These are phyloP conservation scores for Numenius arquata DNA, from an alignment of 2,113 vertebrate species.

Conservation along the genomic window DNA sequence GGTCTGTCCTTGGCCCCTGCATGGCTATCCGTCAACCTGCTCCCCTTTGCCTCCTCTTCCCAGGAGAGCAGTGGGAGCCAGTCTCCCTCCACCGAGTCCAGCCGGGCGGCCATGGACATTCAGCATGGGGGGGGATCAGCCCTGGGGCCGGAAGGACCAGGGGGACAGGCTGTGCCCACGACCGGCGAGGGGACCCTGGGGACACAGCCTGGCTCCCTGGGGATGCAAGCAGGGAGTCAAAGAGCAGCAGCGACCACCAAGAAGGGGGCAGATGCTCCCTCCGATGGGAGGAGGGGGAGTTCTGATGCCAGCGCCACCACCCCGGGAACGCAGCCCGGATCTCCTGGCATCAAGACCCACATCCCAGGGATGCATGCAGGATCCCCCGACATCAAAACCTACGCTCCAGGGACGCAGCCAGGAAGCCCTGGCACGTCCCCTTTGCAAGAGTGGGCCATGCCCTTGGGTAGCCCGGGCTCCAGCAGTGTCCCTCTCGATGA, in stretches of 20 bases:
- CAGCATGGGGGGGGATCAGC: accelerated
- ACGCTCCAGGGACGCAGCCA: too few relatives aligned
- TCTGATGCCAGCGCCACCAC: neutral
- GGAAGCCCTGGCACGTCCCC: neutral
- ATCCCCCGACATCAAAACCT: too few relatives aligned
- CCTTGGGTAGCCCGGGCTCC: too few relatives aligned
- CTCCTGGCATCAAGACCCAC: too few relatives aligned
- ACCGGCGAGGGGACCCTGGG: neutral
- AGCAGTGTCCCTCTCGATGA: neutral
- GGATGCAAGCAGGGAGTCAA: too few relatives aligned
- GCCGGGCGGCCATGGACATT: neutral
- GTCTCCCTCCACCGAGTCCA: neutral
- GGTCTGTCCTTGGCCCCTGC: neutral
- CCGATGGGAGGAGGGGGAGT: neutral
- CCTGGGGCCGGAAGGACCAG: neutral
- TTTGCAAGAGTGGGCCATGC: neutral
- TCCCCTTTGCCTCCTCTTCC: neutral
- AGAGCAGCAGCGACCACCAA: neutral
- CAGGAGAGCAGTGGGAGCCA: neutral
- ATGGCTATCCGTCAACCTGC: neutral
- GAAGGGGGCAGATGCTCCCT: neutral
- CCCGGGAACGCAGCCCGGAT: neutral
- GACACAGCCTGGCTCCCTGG: neutral
- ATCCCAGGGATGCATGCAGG: too few relatives aligned
- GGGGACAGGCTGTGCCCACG: neutral